phyloP scores from a whole-genome alignment of 2,888 invertebrate genomes.

The Boloria euphrosyne region DNA sequence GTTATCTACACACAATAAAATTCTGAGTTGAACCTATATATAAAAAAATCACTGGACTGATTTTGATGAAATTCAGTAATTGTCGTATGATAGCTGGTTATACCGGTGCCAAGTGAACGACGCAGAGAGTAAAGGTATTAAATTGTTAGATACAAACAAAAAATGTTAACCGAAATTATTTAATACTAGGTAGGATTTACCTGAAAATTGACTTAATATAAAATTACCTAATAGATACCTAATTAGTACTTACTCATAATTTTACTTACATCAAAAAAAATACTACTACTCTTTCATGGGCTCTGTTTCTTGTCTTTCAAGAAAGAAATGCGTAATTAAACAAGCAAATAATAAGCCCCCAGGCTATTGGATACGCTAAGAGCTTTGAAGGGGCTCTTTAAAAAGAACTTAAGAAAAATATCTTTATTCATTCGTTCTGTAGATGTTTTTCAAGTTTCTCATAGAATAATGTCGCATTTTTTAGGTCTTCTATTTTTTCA shows the following conservation, averaged over 20 bases:
- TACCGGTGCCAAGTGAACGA: too few relatives aligned
- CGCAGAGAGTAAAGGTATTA: too few relatives aligned
- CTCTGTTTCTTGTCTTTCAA: conserved; percentile 9
- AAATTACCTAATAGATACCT: too few relatives aligned
- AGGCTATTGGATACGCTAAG: conserved; percentile 11
- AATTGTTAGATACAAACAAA: too few relatives aligned
- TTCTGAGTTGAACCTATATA: too few relatives aligned
- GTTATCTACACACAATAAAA: too few relatives aligned
- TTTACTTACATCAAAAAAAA: not conserved
- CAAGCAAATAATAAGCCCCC: conserved; percentile 6
- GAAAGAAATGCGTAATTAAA: conserved; percentile 15
- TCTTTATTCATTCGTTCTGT: conserved; percentile 2
- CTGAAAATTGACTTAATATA: too few relatives aligned
- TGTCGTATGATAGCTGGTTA: too few relatives aligned
- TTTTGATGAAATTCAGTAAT: too few relatives aligned
- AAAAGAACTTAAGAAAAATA: conserved; percentile 17
- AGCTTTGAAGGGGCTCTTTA: conserved; percentile 13
- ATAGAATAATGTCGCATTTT: conserved; percentile 15
- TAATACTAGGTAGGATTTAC: too few relatives aligned
- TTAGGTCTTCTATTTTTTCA: not conserved
- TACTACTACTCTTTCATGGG: not conserved
- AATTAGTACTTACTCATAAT: not conserved
- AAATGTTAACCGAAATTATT: too few relatives aligned
- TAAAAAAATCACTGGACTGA: too few relatives aligned
- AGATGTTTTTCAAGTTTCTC: conserved; percentile 14